Evolutionary conservation across 1,140 invertebrate genomes (phyloP).

Genomic region (Drosophila kanapiae): DNA sequence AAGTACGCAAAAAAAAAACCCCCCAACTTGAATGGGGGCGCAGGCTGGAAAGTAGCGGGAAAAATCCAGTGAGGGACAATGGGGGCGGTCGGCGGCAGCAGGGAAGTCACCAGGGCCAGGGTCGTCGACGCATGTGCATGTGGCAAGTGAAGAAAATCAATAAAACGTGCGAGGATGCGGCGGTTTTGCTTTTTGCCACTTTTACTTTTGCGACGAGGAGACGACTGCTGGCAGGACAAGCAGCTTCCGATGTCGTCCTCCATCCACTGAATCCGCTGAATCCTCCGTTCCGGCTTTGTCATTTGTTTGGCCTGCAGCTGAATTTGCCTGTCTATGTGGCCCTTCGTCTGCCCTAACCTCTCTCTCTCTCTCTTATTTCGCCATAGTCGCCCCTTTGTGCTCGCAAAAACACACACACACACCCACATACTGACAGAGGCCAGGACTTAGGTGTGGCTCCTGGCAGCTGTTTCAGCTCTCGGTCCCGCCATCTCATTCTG

Average conservation of each 20-base stretch:
- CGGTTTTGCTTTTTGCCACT: slow-evolving; percentile 63
- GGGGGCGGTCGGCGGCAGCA: neutral
- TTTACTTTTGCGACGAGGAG: slow-evolving; percentile 69
- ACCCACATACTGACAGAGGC: slow-evolving; percentile 17
- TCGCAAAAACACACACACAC: slow-evolving; percentile 21
- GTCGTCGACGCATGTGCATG: slow-evolving; percentile 79
- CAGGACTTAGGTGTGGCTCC: slow-evolving; percentile 76
- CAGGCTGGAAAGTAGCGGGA: slow-evolving; percentile 10
- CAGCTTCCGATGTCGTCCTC: slow-evolving; percentile 67
- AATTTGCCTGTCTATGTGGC: slow-evolving; percentile 70
- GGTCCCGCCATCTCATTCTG: neutral
- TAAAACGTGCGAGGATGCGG: slow-evolving; percentile 78
- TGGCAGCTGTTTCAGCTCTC: slow-evolving; percentile 70
- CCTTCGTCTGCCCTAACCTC: slow-evolving; percentile 5
- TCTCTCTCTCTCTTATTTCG: slow-evolving; percentile 15
- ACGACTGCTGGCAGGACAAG: slow-evolving; percentile 71
- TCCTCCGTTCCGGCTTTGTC: slow-evolving; percentile 63
- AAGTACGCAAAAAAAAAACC: slow-evolving; percentile 64
- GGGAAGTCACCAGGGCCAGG: slow-evolving; percentile 47
- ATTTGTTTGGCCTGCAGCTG: slow-evolving; percentile 83
- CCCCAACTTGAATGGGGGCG: slow-evolving; percentile 40
- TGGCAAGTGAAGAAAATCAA: slow-evolving; percentile 75
- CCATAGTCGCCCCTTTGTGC: slow-evolving; percentile 28
- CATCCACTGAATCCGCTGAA: slow-evolving; percentile 6
- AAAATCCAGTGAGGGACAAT: slow-evolving; percentile 6